Base-by-base conservation (phyloP, 1,140 invertebrate species). In the Drosophila santomea region DNA sequence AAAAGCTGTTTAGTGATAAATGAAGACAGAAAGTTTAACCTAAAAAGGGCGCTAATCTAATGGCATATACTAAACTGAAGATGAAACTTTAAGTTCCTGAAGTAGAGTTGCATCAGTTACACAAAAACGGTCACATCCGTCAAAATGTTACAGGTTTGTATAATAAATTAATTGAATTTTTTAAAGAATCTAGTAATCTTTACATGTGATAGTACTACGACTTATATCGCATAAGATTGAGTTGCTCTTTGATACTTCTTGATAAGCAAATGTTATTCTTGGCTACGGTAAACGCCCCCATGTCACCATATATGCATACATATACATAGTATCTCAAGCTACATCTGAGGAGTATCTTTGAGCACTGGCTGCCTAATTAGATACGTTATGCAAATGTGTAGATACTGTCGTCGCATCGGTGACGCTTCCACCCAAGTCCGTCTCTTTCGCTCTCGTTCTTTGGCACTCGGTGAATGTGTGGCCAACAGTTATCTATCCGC, bases 381-480 rank as follows among this genome's bases (percentile, higher is more conserved):
- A 86, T 86, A 86, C 83, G 71, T 48, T 88, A 86, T 88, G 83
- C 75, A 86, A 86, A 86, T 86, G 45, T 35, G 43, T 15, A 41
- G 57, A 73, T 74, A 47, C 51, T 59, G 61, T 64, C 35, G 73
- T 72, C 48, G 57, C 44, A 41, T 69, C 52, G 43, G 57, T 83
- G 75, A 79, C 76, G 74, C 50, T 59, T 61, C 43, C 58, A 55
- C 41, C 41, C 39, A 63, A 15, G 47, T 38, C 43, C 25, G 23
- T 5, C 11, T 55, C 41, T 4, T 4, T 25, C 25, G 15, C 23
- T n/a, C 48, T 14, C 32, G 25, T 8, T 32, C 51, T 52, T 14
- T 17, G 12, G 15, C 50, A 51, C 50, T 57, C 43, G 63, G 39
- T 14, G 69, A 59, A 17, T 64, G 55, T 67, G 52, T 81, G 51